phyloP scores from a whole-genome alignment of 2,113 vertebrate genomes.

The Thomomys bottae region DNA sequence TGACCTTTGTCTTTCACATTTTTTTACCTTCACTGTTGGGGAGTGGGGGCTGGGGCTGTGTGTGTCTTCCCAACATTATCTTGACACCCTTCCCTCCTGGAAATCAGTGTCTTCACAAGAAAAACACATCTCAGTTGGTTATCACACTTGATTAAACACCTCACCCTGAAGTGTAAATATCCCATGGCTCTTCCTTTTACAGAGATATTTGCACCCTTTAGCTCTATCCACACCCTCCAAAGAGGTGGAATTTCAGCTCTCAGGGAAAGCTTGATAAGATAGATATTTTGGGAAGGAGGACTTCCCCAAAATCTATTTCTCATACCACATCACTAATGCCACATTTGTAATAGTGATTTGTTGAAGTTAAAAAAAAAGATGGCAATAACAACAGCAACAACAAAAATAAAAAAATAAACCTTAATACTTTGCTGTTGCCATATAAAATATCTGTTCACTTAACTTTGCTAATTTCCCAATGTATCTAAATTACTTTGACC shows the following conservation, averaged over 20 bases:
- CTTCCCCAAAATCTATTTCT: slow-evolving; percentile 71
- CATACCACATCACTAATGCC: slow-evolving; percentile 56
- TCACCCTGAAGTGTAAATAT: slow-evolving; percentile 77
- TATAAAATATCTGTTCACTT: slow-evolving; percentile 70
- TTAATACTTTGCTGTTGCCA: slow-evolving; percentile 57
- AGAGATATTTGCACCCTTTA: slow-evolving; percentile 47
- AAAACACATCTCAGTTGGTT: slow-evolving; percentile 76
- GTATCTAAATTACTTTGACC: slow-evolving; percentile 50
- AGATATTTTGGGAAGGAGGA: slow-evolving; percentile 77
- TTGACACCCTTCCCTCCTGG: slow-evolving; percentile 71
- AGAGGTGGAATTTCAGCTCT: slow-evolving; percentile 74
- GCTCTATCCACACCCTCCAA: slow-evolving; percentile 21
- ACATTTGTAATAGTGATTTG: slow-evolving; percentile 74
- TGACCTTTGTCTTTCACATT: slow-evolving; percentile 71
- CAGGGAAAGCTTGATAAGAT: slow-evolving; percentile 72
- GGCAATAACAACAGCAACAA: no score
- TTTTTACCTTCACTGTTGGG: slow-evolving; percentile 48
- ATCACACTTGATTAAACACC: slow-evolving; percentile 77
- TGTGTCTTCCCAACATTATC: slow-evolving; percentile 56
- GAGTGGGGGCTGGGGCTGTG: no score
- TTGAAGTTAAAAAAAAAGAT: slow-evolving; percentile 41
- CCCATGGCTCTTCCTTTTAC: slow-evolving; percentile 48
- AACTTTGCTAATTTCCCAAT: slow-evolving; percentile 69
- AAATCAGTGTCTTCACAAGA: slow-evolving; percentile 74
- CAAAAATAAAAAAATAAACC: no score